Percentiles rank a stretch among this genome's conserved stretches.
Conservation (phyloP, 2,797 vertebrate species). For the Anguilla obscura region DNA sequence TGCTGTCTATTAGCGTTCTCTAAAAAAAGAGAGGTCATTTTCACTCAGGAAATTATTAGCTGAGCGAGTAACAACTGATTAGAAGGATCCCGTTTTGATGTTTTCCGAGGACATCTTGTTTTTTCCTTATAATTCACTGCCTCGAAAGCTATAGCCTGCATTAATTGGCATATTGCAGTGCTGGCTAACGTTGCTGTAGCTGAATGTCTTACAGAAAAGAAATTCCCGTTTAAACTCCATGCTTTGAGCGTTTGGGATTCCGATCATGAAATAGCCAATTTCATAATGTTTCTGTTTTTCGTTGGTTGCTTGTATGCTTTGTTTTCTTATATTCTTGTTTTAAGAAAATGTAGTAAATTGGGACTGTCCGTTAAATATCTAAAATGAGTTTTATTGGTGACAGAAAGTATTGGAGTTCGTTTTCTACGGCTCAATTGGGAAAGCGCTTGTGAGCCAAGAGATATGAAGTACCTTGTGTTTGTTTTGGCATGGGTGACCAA, state of each 20-base stretch:
- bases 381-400: neutral
- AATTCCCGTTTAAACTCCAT: neutral
- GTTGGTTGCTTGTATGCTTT: neutral
- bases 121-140: neutral
- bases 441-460: neutral
- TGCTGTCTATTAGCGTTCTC: neutral
- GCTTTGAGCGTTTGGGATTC: neutral
- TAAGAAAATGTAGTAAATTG: neutral
- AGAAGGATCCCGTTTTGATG: neutral
- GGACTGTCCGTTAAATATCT: neutral
- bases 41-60: neutral
- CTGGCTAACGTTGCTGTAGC: neutral
- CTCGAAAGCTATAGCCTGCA: neutral
- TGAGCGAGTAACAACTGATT: neutral
- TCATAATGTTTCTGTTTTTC: neutral
- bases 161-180: neutral
- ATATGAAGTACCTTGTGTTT: conserved; percentile 15
- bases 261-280: neutral
- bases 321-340: neutral
- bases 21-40: neutral
- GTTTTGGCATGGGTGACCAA: neutral
- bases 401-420: neutral
- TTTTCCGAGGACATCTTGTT: neutral
- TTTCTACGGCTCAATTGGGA: neutral
- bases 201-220: neutral